Conservation (phyloP, 2,797 vertebrate genomes). For the Telmatherina bonti region DNA sequence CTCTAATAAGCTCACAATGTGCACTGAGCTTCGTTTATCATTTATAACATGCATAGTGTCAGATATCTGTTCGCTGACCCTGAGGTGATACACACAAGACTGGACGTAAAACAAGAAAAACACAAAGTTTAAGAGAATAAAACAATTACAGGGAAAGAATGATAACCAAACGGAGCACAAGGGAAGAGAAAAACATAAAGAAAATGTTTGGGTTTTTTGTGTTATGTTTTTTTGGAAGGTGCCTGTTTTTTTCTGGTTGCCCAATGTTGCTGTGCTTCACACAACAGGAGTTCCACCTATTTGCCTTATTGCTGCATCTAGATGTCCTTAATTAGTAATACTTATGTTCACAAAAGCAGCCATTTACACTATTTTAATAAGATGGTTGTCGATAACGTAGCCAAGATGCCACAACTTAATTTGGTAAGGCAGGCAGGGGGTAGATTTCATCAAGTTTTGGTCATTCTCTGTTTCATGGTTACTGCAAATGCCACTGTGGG, state of each 20-base stretch:
- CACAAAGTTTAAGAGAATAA: background rate
- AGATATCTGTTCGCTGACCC: background rate
- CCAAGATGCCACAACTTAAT: constrained; percentile 49
- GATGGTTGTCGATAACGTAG: constrained; percentile 5
- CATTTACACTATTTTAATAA: background rate
- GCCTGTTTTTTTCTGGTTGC: background rate
- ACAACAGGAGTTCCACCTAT: background rate
- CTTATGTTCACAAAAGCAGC: constrained; percentile 20
- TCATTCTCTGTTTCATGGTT: constrained; percentile 60
- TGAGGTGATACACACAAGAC: background rate
- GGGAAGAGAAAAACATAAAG: background rate
- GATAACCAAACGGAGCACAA: background rate
- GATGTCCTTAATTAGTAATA: constrained; percentile 1
- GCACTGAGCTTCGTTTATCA: constrained; percentile 13
- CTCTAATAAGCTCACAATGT: constrained; percentile 8
- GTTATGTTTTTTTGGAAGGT: background rate
- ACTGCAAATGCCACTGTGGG: constrained; percentile 70
- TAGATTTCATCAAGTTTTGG: constrained; percentile 60
- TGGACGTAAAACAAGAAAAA: background rate
- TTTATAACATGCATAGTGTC: constrained; percentile 44
- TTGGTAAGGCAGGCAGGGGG: constrained; percentile 42
- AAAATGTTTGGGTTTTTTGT: background rate
- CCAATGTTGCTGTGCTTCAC: background rate
- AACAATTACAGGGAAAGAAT: background rate
- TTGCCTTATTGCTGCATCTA: background rate